Evolutionary conservation across 2,797 vertebrate genomes (phyloP).

Genomic region (Onychomys arenicola): DNA sequence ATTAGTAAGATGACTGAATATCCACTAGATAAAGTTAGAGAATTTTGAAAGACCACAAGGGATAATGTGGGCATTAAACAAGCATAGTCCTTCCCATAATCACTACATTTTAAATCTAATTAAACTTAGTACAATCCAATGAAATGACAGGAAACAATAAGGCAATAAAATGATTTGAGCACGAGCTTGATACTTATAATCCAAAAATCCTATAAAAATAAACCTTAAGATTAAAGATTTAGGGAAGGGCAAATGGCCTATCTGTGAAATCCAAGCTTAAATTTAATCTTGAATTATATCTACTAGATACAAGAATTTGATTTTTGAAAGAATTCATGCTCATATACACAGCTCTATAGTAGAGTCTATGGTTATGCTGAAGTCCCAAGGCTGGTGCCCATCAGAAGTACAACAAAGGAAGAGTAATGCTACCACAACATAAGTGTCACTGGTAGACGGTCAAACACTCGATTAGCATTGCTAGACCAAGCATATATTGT

Average conservation of each 20-base stretch:
- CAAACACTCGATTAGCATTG: neutral
- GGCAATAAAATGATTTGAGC: conserved; percentile 56
- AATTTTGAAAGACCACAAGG: conserved; percentile 71
- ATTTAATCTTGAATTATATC: conserved; percentile 32
- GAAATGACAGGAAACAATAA: conserved; percentile 61
- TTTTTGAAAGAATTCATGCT: neutral
- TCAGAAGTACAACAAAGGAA: neutral
- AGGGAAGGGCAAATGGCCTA: conserved; percentile 56
- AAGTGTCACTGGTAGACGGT: no score
- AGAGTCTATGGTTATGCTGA: fast-evolving
- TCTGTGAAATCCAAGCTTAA: conserved; percentile 60
- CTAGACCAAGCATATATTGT: neutral
- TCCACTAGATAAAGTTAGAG: conserved; percentile 63
- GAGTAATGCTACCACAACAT: neutral
- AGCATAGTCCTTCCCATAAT: conserved; percentile 65
- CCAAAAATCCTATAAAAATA: conserved; percentile 69
- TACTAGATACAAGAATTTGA: neutral
- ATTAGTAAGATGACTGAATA: conserved; percentile 76
- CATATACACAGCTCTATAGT: neutral
- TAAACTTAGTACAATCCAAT: conserved; percentile 76
- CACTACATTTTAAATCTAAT: conserved; percentile 76
- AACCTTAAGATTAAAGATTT: conserved; percentile 75
- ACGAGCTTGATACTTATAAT: conserved; percentile 73
- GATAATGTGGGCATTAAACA: conserved; percentile 65
- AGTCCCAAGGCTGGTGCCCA: neutral